Percentiles rank a stretch among this genome's conserved stretches.
These are phyloP conservation scores for Lutjanus campechanus DNA, from an alignment of 2,797 vertebrate genomes.

Conservation along the genomic window DNA sequence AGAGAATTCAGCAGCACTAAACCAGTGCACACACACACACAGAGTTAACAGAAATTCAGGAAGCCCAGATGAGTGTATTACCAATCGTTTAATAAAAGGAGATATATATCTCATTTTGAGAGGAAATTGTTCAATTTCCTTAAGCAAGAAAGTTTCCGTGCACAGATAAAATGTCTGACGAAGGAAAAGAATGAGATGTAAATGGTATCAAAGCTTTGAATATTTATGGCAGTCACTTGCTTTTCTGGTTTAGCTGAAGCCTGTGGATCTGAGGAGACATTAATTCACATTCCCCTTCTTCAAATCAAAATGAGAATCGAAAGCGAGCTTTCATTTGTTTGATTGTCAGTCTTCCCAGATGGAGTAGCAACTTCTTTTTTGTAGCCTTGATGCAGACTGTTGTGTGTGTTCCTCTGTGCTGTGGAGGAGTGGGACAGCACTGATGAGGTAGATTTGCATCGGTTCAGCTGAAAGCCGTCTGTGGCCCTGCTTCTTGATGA, in stretches of 20 bases:
- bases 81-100: not conserved
- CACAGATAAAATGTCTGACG: not conserved
- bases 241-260: conserved; percentile 5
- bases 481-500: conserved; percentile 26
- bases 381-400: not conserved
- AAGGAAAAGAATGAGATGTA: not conserved
- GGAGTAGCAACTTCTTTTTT: not conserved
- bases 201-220: not conserved
- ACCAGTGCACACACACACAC: not conserved
- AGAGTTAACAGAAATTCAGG: not conserved
- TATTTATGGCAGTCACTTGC: not conserved
- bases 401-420: not conserved
- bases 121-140: not conserved
- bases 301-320: not conserved
- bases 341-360: not conserved
- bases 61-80: not conserved
- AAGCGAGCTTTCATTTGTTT: not conserved
- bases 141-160: not conserved
- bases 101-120: conserved; percentile 3
- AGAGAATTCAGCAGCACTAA: not conserved
- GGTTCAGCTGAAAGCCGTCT: not conserved
- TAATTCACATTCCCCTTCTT: not conserved
- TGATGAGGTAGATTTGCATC: not conserved
- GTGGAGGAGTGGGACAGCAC: not conserved
- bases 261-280: not conserved